phyloP scores from a whole-genome alignment of 2,113 vertebrate genomes.

The Microcebus tavaratra region DNA sequence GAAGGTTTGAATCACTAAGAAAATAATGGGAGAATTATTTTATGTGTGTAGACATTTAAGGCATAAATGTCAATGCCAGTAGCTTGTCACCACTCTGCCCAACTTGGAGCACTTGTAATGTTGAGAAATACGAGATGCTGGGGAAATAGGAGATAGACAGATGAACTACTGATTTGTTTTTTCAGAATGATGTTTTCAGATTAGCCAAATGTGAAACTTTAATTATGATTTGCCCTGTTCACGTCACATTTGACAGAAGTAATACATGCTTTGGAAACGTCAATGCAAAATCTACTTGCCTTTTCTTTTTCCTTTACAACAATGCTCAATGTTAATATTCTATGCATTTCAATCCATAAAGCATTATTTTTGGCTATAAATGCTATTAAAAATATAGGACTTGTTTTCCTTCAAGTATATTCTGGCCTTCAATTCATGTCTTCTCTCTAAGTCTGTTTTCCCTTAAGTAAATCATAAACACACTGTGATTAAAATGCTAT shows the following conservation, averaged over 20 bases:
- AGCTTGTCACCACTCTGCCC: conserved; percentile 28
- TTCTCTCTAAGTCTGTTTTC: neutral
- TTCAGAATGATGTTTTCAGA: conserved; percentile 52
- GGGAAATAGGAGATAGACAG: neutral
- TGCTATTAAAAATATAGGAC: neutral
- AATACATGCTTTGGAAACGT: conserved; percentile 42
- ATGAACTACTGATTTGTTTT: conserved; percentile 21
- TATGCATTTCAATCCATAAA: neutral
- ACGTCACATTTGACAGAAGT: conserved; percentile 56
- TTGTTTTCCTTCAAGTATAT: neutral
- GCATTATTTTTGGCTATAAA: neutral
- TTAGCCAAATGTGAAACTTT: conserved; percentile 58
- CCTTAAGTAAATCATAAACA: neutral
- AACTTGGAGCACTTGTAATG: neutral
- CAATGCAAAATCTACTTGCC: conserved; percentile 40
- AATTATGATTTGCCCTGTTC: conserved; percentile 53
- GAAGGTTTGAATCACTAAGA: conserved; percentile 71
- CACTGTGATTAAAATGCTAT: neutral
- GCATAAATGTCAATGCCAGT: conserved; percentile 51
- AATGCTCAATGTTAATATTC: neutral
- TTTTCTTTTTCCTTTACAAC: neutral
- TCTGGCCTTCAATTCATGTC: neutral
- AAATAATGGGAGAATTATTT: conserved; percentile 73
- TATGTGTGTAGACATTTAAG: conserved; percentile 73
- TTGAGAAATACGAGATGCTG: conserved; percentile 26